phyloP scores from a whole-genome alignment of 2,113 vertebrate species.

The Cebus imitator region DNA sequence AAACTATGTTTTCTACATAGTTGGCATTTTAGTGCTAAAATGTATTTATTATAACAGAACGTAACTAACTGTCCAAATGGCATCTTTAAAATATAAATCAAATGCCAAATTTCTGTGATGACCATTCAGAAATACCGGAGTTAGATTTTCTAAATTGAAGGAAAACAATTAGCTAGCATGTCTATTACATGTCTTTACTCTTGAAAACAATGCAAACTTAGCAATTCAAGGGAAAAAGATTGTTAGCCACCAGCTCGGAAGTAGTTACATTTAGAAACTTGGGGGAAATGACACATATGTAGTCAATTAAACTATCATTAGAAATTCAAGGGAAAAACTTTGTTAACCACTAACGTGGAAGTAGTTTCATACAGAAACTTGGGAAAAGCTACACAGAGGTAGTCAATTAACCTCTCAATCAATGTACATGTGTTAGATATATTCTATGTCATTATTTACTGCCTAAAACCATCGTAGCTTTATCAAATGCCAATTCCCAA shows the following conservation, averaged over 20 bases:
- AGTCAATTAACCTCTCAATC: neutral
- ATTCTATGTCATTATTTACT: neutral
- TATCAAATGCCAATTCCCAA: neutral
- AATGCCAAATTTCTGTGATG: neutral
- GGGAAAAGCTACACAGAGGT: rapidly evolving
- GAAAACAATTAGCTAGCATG: neutral
- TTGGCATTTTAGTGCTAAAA: neutral
- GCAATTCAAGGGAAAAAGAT: neutral
- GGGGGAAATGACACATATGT: rapidly evolving
- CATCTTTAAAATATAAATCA: neutral
- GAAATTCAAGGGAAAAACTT: neutral
- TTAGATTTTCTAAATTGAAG: neutral
- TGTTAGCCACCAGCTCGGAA: neutral
- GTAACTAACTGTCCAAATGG: neutral
- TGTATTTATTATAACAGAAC: neutral
- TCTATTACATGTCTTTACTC: neutral
- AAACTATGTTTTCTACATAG: neutral
- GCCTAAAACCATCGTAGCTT: neutral
- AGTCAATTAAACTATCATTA: neutral
- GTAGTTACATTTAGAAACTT: neutral
- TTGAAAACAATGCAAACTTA: neutral
- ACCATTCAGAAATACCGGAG: neutral
- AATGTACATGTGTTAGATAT: neutral
- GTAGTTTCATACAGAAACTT: neutral
- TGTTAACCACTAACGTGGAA: neutral